phyloP scores from a whole-genome alignment of 2,888 invertebrate species.

The Melinopterus prodromus region DNA sequence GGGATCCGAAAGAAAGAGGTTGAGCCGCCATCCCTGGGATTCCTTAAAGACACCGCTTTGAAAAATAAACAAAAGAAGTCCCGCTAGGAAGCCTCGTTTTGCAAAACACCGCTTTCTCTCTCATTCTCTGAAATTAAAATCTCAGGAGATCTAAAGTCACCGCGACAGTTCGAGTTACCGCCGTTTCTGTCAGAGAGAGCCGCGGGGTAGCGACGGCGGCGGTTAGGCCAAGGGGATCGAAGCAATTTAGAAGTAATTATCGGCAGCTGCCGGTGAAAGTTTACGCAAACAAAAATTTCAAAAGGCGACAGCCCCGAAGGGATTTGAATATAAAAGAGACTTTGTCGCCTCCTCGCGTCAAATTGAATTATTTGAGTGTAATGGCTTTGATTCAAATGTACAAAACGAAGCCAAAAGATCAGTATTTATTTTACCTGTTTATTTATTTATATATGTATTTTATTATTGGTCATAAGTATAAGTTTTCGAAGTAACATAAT shows the following conservation, averaged over 20 bases:
- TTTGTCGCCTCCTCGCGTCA: not conserved
- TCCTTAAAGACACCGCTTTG: not conserved
- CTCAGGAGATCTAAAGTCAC: conserved; percentile 4
- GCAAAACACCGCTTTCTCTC: conserved; percentile 18
- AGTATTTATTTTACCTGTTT: not conserved
- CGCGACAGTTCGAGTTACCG: conserved; percentile 19
- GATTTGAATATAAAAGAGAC: conserved; percentile 4
- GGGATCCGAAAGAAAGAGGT: not conserved
- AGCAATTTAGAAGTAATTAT: conserved; percentile 36
- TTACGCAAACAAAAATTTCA: conserved; percentile 27
- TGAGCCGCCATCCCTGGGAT: not conserved
- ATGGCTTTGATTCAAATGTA: not conserved
- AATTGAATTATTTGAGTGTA: not conserved
- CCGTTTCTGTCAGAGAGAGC: not conserved
- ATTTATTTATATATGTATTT: not conserved
- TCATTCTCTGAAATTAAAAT: not conserved
- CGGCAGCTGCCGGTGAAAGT: conserved; percentile 28
- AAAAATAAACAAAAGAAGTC: conserved; percentile 27
- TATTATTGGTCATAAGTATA: not conserved
- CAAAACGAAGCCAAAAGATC: not conserved
- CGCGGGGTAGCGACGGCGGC: not conserved
- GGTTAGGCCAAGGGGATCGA: conserved; percentile 8
- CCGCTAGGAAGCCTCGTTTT: conserved; percentile 21
- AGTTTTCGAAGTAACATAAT: not conserved
- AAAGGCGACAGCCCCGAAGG: conserved; percentile 17